Conservation (phyloP, 1,140 invertebrate species). For the Eupristina koningsbergeri region DNA sequence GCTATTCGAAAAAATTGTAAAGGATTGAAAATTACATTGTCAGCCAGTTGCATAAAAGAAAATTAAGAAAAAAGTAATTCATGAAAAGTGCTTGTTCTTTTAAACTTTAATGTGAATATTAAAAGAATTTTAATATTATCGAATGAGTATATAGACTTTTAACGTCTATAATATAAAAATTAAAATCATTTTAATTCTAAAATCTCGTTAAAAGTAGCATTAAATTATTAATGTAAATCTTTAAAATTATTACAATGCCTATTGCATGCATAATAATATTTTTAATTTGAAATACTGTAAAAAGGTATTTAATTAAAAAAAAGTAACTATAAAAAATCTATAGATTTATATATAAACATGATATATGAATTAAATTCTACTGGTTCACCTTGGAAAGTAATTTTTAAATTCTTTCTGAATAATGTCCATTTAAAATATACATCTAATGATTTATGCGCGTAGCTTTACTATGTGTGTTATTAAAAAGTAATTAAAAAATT, state of each 20-base stretch:
- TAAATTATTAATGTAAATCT: background rate
- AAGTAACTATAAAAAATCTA: background rate
- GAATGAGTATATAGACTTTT: background rate
- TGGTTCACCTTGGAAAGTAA: constrained; percentile 21
- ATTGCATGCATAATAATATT: background rate
- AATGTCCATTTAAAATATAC: constrained; percentile 9
- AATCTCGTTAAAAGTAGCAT: background rate
- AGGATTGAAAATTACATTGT: background rate
- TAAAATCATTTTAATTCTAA: background rate
- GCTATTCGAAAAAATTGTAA: too few species aligned
- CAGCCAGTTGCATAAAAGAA: background rate
- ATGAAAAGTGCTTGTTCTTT: background rate
- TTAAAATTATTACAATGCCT: background rate
- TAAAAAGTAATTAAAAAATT: constrained; percentile 26
- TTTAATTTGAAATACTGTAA: background rate
- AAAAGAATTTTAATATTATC: background rate
- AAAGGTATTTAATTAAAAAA: too few species aligned
- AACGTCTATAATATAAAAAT: background rate
- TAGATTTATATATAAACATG: background rate
- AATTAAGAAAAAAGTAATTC: background rate
- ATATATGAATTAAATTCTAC: background rate
- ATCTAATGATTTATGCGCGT: background rate
- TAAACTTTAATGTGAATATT: background rate
- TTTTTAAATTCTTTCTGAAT: constrained; percentile 13
- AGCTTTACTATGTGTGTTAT: background rate